Evolutionary conservation across 2,797 vertebrate species (phyloP).

Genomic region (Danio choprae): DNA sequence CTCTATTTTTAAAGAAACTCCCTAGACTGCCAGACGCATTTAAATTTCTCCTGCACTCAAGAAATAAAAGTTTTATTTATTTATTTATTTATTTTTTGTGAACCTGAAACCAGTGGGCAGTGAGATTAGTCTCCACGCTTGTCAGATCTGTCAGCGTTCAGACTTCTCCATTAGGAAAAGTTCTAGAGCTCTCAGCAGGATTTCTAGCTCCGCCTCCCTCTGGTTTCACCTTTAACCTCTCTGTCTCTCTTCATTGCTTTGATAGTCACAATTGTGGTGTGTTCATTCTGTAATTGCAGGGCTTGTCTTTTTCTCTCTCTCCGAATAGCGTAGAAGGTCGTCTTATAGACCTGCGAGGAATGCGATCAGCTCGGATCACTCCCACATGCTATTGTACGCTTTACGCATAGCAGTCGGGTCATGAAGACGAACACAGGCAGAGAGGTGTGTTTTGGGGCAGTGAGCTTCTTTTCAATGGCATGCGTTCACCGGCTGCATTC

Average conservation of each 20-base stretch:
- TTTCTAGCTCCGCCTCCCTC: conserved; percentile 38
- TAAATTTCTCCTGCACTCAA: conserved; percentile 24
- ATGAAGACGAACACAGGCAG: not conserved
- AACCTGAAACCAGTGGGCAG: conserved; percentile 36
- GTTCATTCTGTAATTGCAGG: conserved; percentile 41
- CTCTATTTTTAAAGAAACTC: not conserved
- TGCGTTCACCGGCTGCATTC: not conserved
- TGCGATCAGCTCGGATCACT: conserved; percentile 15
- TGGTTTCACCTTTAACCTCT: conserved; percentile 36
- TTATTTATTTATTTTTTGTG: conserved; percentile 9
- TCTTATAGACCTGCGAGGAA: conserved; percentile 8
- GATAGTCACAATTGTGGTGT: conserved; percentile 22
- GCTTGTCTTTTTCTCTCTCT: conserved; percentile 18
- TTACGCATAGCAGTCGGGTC: not conserved
- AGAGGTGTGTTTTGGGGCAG: conserved; percentile 33
- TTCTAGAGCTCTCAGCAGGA: conserved; percentile 34
- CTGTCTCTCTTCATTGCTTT: conserved; percentile 24
- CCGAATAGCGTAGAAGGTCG: not conserved
- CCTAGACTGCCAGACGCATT: not conserved
- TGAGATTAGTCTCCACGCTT: conserved; percentile 18
- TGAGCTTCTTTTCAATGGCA: not conserved
- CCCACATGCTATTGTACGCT: conserved; percentile 22
- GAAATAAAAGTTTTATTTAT: conserved; percentile 11
- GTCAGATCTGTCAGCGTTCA: conserved; percentile 37
- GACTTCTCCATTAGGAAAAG: conserved; percentile 33